Evolutionary conservation across 2,113 vertebrate species (phyloP), one percentile per base, ranked within the genome.

Genomic region (Odontesthes bonariensis): DNA sequence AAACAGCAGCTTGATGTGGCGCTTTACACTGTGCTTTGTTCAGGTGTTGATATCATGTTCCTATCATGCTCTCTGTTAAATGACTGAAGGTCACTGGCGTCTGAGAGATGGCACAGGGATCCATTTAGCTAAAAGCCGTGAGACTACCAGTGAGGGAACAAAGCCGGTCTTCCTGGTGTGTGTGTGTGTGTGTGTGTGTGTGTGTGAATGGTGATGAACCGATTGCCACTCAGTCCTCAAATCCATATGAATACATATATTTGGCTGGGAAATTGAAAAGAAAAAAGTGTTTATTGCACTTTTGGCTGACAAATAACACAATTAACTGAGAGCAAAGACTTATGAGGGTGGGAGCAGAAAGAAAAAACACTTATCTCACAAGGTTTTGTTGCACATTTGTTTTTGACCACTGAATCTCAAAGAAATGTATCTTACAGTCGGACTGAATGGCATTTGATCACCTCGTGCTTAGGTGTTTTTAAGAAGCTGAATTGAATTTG

Each of bases 1-100:
- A 88, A 92, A 89, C 83, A 89, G 80, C 67, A 86, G 82, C 84
- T 79, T 90, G 80, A 86, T 79, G 87, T 68, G 72, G 31, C 56
- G 61, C 77, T 83, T 82, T 79, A 81, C 67, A 33, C 86, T 69
- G 72, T 9, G 68, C 76, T 91, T 92, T 92, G 89, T 91, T 90
- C 77, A 80, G 89, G 79, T 85, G 82, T 89, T 91, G 82, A 84
- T 90, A 87, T 84, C 85, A 80, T 91, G 89, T 90, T 86, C 85
- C 81, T 70, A 77, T 90, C 83, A 81, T 66, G 81, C 88, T 80
- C 83, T 54, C 85, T 90, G 90, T 75, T 88, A 87, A 89, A 89
- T 86, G 87, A 86, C 71, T 89, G 88, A 88, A 90, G 87, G 88
- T 91, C 90, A 86, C 58, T 51, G 69, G 81, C 80, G 86, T 88